Conservation (phyloP, 30 jellyfish, hydroid and myxozoan species). For the Chironex yamaguchii region DNA sequence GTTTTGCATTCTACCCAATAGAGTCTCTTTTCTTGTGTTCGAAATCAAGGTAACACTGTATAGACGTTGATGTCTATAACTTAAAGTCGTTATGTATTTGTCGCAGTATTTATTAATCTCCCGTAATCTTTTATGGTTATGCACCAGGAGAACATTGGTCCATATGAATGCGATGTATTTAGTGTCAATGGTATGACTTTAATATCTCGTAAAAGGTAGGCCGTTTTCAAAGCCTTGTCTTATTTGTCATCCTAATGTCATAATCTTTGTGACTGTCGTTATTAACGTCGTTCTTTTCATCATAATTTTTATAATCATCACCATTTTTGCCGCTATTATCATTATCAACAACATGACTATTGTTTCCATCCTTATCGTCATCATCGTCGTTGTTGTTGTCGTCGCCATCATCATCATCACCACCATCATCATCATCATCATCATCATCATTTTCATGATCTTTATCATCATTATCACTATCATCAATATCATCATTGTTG, state of each 20-base stretch:
- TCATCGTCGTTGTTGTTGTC: not conserved
- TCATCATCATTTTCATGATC: not conserved
- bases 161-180: conserved; percentile 70
- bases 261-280: not conserved
- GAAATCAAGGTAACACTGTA: too few species aligned
- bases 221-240: too few species aligned
- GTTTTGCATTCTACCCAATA: too few species aligned
- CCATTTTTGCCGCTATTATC: not conserved
- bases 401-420: not conserved
- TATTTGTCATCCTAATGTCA: too few species aligned
- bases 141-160: conserved; percentile 76
- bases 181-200: conserved; percentile 88
- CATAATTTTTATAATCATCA: not conserved
- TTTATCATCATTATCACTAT: not conserved
- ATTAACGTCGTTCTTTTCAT: not conserved
- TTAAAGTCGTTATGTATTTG: not conserved
- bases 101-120: conserved; percentile 2
- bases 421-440: not conserved
- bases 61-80: not conserved
- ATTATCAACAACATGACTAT: not conserved
- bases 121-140: too few species aligned
- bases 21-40: too few species aligned
- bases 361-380: not conserved
- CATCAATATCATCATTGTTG: too few species aligned
- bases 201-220: conserved; percentile 86